A percentile compares a stretch with the other conserved stretches of the same genome.
phyloP scores from a whole-genome alignment of 1,140 invertebrate species.

The Drosophila biarmipes region DNA sequence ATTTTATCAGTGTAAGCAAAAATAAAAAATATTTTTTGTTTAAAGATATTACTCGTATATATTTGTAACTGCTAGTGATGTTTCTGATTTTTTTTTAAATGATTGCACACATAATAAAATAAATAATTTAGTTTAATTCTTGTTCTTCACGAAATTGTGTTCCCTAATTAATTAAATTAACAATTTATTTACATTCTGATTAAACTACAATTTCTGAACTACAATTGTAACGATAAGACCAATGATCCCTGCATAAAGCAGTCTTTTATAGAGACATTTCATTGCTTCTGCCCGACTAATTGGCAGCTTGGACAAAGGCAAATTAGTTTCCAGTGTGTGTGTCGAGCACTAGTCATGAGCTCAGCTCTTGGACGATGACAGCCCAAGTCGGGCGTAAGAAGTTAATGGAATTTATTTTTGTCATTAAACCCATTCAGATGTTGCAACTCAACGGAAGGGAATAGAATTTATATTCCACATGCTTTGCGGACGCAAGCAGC shows the following conservation, averaged over 20 bases:
- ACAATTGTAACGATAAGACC: not conserved
- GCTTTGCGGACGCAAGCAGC: constrained; percentile 9
- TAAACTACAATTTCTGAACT: too few relatives aligned
- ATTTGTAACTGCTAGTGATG: too few relatives aligned
- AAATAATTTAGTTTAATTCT: too few relatives aligned
- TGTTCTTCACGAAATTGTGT: too few relatives aligned
- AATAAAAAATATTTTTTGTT: too few relatives aligned
- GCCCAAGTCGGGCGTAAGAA: constrained; percentile 28
- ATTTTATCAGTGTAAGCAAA: not conserved
- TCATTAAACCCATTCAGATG: constrained; percentile 15
- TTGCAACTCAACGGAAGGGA: constrained; percentile 5
- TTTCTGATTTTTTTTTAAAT: too few relatives aligned
- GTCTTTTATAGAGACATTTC: constrained; percentile 14
- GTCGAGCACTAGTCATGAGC: constrained; percentile 32
- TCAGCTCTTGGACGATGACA: constrained; percentile 42
- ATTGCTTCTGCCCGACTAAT: constrained; percentile 40
- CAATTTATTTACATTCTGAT: too few relatives aligned
- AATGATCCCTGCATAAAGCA: constrained; percentile 7
- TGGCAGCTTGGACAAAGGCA: constrained; percentile 33
- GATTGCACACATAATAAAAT: too few relatives aligned
- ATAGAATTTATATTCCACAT: constrained; percentile 37
- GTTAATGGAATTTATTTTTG: constrained; percentile 37
- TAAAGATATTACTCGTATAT: not conserved
- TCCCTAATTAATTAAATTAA: too few relatives aligned
- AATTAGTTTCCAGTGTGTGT: constrained; percentile 33